Conservation (phyloP, 2,113 vertebrate species). For the Austrofundulus limnaeus region DNA sequence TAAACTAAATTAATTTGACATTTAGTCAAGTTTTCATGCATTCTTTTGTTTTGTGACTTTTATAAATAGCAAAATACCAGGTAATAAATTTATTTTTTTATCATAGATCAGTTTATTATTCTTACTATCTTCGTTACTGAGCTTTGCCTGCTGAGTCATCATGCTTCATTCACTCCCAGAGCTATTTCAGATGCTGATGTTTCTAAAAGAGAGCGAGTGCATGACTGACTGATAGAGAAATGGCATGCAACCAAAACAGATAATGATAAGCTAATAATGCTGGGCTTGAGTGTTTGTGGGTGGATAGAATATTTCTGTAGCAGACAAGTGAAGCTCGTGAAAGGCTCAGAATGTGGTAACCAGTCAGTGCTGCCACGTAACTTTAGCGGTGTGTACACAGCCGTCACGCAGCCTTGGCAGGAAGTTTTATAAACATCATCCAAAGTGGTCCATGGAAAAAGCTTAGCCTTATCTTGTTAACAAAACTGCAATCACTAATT, state of each 20-base stretch:
- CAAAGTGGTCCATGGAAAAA: too few relatives aligned
- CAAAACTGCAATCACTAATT: too few relatives aligned
- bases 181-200: slow-evolving; percentile 26
- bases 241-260: slow-evolving; percentile 16
- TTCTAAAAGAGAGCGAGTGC: slow-evolving; percentile 8
- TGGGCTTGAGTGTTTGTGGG: slow-evolving; percentile 1
- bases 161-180: slow-evolving; percentile 26
- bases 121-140: background rate
- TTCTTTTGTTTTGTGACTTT: background rate
- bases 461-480: too few relatives aligned
- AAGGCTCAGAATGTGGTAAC: slow-evolving; percentile 1
- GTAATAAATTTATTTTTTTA: background rate
- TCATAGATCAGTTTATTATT: background rate
- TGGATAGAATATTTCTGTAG: background rate
- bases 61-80: background rate
- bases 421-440: background rate
- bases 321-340: background rate
- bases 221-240: slow-evolving; percentile 10
- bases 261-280: background rate
- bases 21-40: background rate
- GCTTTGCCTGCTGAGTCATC: slow-evolving; percentile 36
- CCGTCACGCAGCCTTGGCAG: background rate
- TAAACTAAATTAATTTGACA: background rate
- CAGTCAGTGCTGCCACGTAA: background rate
- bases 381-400: background rate